These are phyloP conservation scores for Caracal caracal DNA, from an alignment of 2,113 vertebrate genomes.

Conservation along the genomic window DNA sequence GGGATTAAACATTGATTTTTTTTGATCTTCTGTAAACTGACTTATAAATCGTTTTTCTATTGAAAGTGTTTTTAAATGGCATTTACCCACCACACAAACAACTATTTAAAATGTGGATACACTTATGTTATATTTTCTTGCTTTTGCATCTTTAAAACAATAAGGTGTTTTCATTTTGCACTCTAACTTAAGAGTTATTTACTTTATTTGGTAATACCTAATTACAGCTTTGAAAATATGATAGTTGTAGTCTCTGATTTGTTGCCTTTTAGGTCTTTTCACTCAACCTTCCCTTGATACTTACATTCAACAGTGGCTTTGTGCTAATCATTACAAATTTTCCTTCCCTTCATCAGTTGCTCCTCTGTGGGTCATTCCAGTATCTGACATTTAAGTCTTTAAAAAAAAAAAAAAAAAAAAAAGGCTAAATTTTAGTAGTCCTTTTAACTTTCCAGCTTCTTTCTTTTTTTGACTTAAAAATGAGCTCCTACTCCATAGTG, in stretches of 20 bases:
- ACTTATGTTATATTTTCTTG: slow-evolving; percentile 79
- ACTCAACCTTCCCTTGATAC: background rate
- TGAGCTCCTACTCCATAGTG: background rate
- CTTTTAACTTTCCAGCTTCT: background rate
- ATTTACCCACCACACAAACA: slow-evolving; percentile 59
- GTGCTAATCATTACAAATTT: slow-evolving; percentile 1
- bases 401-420: background rate
- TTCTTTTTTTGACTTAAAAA: background rate
- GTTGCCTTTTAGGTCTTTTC: background rate
- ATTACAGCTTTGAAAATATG: slow-evolving; percentile 83
- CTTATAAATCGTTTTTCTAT: slow-evolving; percentile 82
- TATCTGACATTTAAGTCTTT: background rate
- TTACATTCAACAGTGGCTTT: background rate
- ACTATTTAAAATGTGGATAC: slow-evolving; percentile 61
- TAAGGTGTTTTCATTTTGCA: slow-evolving; percentile 85
- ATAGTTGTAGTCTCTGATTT: slow-evolving; percentile 68
- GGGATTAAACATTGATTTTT: slow-evolving; percentile 77
- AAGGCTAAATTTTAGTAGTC: slow-evolving; percentile 12
- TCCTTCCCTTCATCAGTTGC: background rate
- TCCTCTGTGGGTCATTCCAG: background rate
- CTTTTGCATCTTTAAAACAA: slow-evolving; percentile 81
- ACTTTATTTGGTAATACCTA: slow-evolving; percentile 73
- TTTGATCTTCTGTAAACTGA: slow-evolving; percentile 69
- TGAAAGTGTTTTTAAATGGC: slow-evolving; percentile 83
- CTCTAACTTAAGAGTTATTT: slow-evolving; percentile 81